Evolutionary conservation across 2,888 invertebrate genomes (phyloP), one percentile per base, ranked within the genome.

Genomic region (Argyresthia albistria): DNA sequence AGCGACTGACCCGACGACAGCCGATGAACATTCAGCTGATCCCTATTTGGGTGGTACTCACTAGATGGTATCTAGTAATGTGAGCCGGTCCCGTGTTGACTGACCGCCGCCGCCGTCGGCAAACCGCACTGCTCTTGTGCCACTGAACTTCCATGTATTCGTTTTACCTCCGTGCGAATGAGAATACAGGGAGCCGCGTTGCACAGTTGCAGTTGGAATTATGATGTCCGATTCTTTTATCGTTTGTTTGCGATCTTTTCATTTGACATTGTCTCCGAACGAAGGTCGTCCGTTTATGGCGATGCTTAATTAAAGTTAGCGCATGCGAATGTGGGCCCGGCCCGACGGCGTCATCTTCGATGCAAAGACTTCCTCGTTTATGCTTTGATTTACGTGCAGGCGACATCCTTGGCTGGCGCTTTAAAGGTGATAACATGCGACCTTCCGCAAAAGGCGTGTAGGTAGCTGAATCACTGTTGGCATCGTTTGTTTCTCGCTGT

Each of bases 271-370:
- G 75, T 73, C 74, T 66, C 63, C 61, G 56, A 6, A 51, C 53
- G 73, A 76, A 75, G 75, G 76, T 66, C 68, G 61, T 43, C 67
- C 72, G 59, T 70, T 76, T 76, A 78, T 62, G 76, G 78, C 58
- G 64, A 66, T 65, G 64, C 64, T 74, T 72, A 76, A 80, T 80
- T 77, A 78, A 77, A 70, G 69, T 68, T 72, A 74, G 73, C 67
- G 64, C 61, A 57, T 56, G 62, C 61, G 60, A 62, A 25, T 53
- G 60, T 59, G 62, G 57, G 58, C 52, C 43, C 47, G 15, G 37
- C 35, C 49, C 52, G 53, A 51, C 53, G 36, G 35, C 61, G 60
- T 59, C 63, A 61, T 64, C 72, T 73, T 77, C 73, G 25, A 25
- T 25, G 25, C 69, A 71, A 68, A 67, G 67, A 61, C 60, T 55